A percentile compares a stretch with the other conserved stretches of the same genome.
Evolutionary conservation across 2,797 vertebrate genomes (phyloP).

Genomic region (Malurus splendens): DNA sequence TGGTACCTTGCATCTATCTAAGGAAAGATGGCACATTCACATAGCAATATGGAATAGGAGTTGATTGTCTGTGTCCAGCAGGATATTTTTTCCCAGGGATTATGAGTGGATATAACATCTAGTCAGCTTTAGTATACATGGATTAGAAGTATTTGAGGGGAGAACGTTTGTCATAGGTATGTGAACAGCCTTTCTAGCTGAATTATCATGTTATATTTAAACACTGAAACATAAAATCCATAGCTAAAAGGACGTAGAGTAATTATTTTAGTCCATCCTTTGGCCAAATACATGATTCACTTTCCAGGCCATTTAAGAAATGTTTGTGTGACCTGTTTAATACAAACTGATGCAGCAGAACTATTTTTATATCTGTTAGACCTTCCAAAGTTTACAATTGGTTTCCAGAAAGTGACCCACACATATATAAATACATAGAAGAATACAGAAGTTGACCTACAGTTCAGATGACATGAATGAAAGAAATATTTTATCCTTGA

Average conservation of each 20-base stretch:
- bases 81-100: neutral
- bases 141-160: neutral
- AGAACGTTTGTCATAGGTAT: conserved; percentile 12
- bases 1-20: conserved; percentile 8
- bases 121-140: conserved; percentile 15
- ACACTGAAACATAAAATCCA: neutral
- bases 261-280: neutral
- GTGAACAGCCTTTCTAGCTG: conserved; percentile 13
- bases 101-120: conserved; percentile 38
- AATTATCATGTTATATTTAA: neutral
- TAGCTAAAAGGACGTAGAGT: neutral
- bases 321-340: neutral
- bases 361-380: conserved; percentile 10
- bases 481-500: conserved; percentile 79
- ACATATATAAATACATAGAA: conserved; percentile 72
- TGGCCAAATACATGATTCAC: rapidly evolving
- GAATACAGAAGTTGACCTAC: conserved; percentile 72
- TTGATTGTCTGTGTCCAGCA: conserved; percentile 46
- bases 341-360: neutral
- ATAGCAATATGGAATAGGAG: conserved; percentile 8
- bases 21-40: conserved; percentile 35
- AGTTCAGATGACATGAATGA: conserved; percentile 76
- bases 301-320: neutral
- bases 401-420: conserved; percentile 36
- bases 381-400: neutral